These are phyloP conservation scores for Gila orcuttii DNA, from an alignment of 2,113 vertebrate genomes.

Conservation along the genomic window DNA sequence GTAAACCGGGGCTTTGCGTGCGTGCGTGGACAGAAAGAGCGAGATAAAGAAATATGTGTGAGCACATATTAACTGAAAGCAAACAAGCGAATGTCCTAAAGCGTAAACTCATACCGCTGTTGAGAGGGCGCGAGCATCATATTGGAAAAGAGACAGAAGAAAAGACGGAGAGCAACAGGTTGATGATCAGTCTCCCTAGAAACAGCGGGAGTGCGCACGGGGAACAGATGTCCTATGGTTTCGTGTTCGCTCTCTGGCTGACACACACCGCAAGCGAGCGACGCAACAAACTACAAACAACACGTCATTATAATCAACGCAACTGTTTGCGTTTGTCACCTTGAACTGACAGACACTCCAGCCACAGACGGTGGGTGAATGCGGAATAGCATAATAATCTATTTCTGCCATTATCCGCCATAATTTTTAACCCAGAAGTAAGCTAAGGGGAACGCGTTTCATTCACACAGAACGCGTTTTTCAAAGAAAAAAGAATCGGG, in stretches of 20 bases:
- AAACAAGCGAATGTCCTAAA: conserved; percentile 54
- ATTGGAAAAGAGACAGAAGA: conserved; percentile 18
- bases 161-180: conserved; percentile 54
- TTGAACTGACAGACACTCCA: neutral
- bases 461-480: too few species aligned
- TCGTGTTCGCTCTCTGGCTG: conserved; percentile 44
- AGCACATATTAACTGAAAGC: conserved; percentile 52
- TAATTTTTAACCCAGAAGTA: too few species aligned
- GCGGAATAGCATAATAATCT: neutral
- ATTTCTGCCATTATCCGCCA: too few species aligned
- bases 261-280: neutral
- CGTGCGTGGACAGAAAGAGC: neutral
- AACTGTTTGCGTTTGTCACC: neutral
- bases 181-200: conserved; percentile 64
- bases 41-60: conserved; percentile 44
- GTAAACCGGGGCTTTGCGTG: neutral
- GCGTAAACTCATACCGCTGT: conserved; percentile 58
- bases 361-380: neutral
- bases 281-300: neutral
- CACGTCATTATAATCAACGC: neutral
- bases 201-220: conserved; percentile 50
- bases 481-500: too few species aligned
- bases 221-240: conserved; percentile 58
- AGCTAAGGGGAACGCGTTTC: too few species aligned
- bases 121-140: conserved; percentile 52